phyloP scores from a whole-genome alignment of 2,888 invertebrate species.

The Apoda limacodes region DNA sequence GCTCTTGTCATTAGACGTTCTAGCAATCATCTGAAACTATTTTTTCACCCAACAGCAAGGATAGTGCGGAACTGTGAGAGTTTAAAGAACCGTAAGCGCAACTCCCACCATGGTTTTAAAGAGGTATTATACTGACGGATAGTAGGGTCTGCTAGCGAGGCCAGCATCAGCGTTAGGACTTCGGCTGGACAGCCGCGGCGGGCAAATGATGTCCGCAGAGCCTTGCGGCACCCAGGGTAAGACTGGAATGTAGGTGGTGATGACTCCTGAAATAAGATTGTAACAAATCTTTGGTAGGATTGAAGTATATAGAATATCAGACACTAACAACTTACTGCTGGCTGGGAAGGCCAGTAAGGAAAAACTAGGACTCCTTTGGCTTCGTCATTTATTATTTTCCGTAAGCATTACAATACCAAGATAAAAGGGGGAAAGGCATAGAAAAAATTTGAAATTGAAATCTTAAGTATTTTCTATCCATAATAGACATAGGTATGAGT shows the following conservation, averaged over 20 bases:
- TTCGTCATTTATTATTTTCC: conserved; percentile 18
- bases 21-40: conserved; percentile 16
- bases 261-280: conserved; percentile 17
- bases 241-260: conserved; percentile 12
- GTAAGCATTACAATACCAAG: conserved; percentile 10
- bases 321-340: conserved; percentile 13
- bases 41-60: conserved; percentile 17
- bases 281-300: conserved; percentile 12
- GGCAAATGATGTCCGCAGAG: conserved; percentile 16
- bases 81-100: conserved; percentile 17
- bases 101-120: conserved; percentile 16
- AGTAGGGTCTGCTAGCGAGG: conserved; percentile 15
- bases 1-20: conserved; percentile 22
- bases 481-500: too few relatives aligned
- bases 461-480: too few relatives aligned
- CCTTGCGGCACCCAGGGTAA: conserved; percentile 21
- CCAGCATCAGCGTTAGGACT: conserved; percentile 13
- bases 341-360: conserved; percentile 21
- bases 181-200: conserved; percentile 5
- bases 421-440: conserved; percentile 19
- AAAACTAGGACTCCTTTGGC: conserved; percentile 20
- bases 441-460: too few relatives aligned
- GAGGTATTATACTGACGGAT: conserved; percentile 12
- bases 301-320: conserved; percentile 14
- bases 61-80: conserved; percentile 16